Percentiles rank a stretch among this genome's conserved stretches.
These are phyloP conservation scores for Leptonema lineaticorne DNA, from an alignment of 1,140 invertebrate genomes.

Conservation along the genomic window DNA sequence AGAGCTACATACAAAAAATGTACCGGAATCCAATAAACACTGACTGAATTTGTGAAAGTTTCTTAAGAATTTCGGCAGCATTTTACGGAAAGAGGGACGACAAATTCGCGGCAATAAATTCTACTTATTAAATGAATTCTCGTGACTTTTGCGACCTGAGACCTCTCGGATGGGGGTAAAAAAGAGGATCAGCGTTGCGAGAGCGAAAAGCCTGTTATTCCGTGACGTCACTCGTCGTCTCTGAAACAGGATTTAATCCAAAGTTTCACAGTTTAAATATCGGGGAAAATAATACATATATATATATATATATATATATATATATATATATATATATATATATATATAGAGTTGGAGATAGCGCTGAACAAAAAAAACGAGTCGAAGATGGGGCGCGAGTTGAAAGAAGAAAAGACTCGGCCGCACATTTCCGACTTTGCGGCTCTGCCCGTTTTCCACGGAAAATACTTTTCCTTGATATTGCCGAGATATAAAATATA, in stretches of 20 bases:
- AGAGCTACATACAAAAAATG: slow-evolving; percentile 9
- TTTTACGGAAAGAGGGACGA: slow-evolving; percentile 31
- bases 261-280: slow-evolving; percentile 34
- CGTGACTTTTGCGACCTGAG: slow-evolving; percentile 27
- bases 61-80: slow-evolving; percentile 34
- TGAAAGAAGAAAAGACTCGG: background rate
- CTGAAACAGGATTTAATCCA: slow-evolving; percentile 36
- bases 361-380: no score
- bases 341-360: no score
- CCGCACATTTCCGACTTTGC: background rate
- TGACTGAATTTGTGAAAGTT: slow-evolving; percentile 40
- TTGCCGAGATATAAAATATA: background rate
- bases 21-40: slow-evolving; percentile 39
- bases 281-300: background rate
- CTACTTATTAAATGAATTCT: slow-evolving; percentile 41
- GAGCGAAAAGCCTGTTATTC: slow-evolving; percentile 22
- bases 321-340: no score
- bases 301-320: no score
- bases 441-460: background rate
- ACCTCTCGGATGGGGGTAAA: background rate
- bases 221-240: slow-evolving; percentile 34
- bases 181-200: background rate
- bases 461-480: background rate
- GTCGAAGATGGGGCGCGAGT: no score
- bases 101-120: slow-evolving; percentile 42